Evolutionary conservation across 2,113 vertebrate species (phyloP).

Genomic region (Austrofundulus limnaeus): DNA sequence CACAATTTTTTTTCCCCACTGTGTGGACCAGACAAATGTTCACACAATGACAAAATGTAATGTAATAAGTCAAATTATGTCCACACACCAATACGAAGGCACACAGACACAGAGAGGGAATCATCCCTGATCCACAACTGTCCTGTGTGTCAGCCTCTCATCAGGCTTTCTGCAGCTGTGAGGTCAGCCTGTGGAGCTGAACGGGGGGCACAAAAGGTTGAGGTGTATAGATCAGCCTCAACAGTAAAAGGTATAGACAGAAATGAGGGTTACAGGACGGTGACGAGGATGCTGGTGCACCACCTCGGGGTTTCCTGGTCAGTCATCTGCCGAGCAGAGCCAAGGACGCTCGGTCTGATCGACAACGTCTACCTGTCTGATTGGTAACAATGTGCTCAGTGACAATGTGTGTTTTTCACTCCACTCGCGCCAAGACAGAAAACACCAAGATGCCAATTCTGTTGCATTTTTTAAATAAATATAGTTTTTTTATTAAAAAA

Average conservation of each 20-base stretch:
- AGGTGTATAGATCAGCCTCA: conserved; percentile 56
- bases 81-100: too few relatives aligned
- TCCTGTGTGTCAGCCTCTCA: conserved; percentile 49
- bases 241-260: conserved; percentile 63
- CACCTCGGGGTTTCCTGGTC: conserved; percentile 63
- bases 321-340: conserved; percentile 52
- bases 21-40: too few relatives aligned
- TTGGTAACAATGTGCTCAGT: conserved; percentile 45
- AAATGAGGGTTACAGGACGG: conserved; percentile 68
- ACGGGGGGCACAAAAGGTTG: conserved; percentile 37
- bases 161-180: conserved; percentile 53
- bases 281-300: conserved; percentile 68
- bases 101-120: too few relatives aligned
- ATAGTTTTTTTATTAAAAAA: background rate
- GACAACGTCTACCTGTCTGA: conserved; percentile 42
- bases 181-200: conserved; percentile 61
- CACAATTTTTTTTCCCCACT: too few relatives aligned
- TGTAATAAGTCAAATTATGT: too few relatives aligned
- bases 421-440: conserved; percentile 38
- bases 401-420: conserved; percentile 14
- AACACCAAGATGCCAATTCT: conserved; percentile 68
- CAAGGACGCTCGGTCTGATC: conserved; percentile 53
- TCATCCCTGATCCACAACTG: conserved; percentile 76
- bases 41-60: too few relatives aligned
- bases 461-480: background rate